Evolutionary conservation across 2,888 invertebrate species (phyloP), one percentile per base, ranked within the genome.

Genomic region (Aspidiotus destructor): DNA sequence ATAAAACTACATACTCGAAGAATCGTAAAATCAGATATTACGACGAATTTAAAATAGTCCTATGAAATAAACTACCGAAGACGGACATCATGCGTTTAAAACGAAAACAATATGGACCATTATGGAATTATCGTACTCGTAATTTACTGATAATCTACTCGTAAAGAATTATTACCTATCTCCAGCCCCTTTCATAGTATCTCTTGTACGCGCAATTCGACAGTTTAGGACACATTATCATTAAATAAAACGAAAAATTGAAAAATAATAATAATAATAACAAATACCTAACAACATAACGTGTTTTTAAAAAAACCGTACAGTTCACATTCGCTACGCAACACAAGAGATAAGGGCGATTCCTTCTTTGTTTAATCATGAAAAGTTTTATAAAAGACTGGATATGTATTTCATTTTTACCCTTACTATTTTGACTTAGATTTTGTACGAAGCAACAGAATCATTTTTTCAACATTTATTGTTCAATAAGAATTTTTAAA

Each of bases 401-500:
- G 28, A 28, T 28, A 48, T n/a, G 48, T 48, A 48, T 13, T n/a
- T 48, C n/a, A n/a, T 13, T 48, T 48, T 48, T 48, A 48, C 11
- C n/a, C 40, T 58, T 58, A 13, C 28, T 28, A 28, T 28, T 28
- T 28, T 28, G 28, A 28, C 28, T 28, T 28, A 28, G 28, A 28
- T 65, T 57, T 65, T 44, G 10, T 41, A 65, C 48, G 65, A 65
- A 57, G 65, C 57, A 65, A 57, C 65, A 65, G 28, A 65, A 17
- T 65, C 42, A 48, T 58, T 48, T 65, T 65, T 65, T 65, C 57
- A 65, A 65, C 65, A 55, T 65, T 65, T 65, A 65, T 65, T 65
- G 65, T 65, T 65, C 65, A 65, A 65, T 65, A 65, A 58, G 58
- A 65, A 65, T 65, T 65, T 28, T 63, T 65, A 65, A 58, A 65